Evolutionary conservation across 2,888 invertebrate genomes (phyloP), one percentile per base, ranked within the genome.

Genomic region (Hanleya hanleyi): DNA sequence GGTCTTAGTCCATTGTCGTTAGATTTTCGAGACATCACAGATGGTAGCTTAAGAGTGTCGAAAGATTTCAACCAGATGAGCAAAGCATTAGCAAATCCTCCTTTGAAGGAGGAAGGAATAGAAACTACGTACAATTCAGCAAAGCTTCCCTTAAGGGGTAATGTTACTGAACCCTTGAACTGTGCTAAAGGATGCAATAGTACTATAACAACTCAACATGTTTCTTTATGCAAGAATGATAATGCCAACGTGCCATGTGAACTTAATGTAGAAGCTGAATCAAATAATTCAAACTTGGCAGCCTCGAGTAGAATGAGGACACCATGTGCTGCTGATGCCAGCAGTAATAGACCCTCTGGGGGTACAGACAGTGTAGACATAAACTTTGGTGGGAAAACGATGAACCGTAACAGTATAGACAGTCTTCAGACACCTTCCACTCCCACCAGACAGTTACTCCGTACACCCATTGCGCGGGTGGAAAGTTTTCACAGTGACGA

Each of bases 401-500:
- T 47, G n/a, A 47, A 47, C 18, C 47, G 57, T 32, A 57, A 57
- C 22, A 22, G 22, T 15, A 57, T 57, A 32, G 26, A 57, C 12
- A 29, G 26, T 4, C 57, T 22, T 29, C 32, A 29, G 22, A 57
- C 57, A 2, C 57, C 57, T 57, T 29, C 57, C 22, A 57, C 57
- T 7, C 57, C 57, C 4, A 7, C 57, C 26, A 4, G 57, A 26
- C 57, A 22, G 26, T 57, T 57, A 26, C 26, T 68, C 12, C 49
- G 49, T 37, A 85, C 85, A 26, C 87, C 87, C 36, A 80, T 87
- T 68, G 87, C 87, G 67, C 82, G 86, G 7, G 85, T 87, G 68
- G 87, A 87, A 71, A 87, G 87, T 74, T 87, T 87, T 74, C 86
- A 87, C 75, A 87, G 86, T 79, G 86, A 87, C 67, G 87, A 87